Percentiles rank a stretch among this genome's conserved stretches.
phyloP scores from a whole-genome alignment of 2,888 invertebrate species.

The Nymphalis polychloros region DNA sequence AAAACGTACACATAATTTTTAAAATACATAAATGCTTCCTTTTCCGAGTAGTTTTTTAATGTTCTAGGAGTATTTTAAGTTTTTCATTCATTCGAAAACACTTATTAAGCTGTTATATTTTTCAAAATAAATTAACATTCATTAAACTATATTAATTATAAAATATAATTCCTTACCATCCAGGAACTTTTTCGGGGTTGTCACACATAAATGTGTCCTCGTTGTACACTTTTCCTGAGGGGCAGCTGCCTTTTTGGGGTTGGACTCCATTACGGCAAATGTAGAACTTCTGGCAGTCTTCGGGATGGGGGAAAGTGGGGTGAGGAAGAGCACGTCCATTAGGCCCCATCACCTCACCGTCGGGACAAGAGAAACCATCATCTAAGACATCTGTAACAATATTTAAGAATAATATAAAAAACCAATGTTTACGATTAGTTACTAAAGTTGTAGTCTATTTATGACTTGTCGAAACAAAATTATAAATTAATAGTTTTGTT shows the following conservation, averaged over 20 bases:
- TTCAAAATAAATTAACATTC: too few species aligned
- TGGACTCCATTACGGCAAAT: constrained; percentile 89
- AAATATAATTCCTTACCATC: constrained; percentile 82
- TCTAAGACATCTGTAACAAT: constrained; percentile 83
- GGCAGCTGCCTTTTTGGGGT: constrained; percentile 89
- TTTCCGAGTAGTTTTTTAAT: not conserved
- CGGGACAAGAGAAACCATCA: constrained; percentile 90
- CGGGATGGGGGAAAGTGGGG: constrained; percentile 89
- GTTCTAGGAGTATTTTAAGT: not conserved
- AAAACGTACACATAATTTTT: not conserved
- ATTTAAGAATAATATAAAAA: too few species aligned
- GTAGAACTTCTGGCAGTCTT: constrained; percentile 91
- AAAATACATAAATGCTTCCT: not conserved
- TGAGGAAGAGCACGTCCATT: constrained; percentile 87
- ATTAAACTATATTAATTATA: too few species aligned
- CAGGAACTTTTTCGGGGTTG: constrained; percentile 87
- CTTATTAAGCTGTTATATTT: too few species aligned
- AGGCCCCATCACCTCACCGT: constrained; percentile 84
- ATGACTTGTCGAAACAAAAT: too few species aligned
- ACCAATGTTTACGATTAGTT: too few species aligned
- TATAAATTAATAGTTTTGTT: too few species aligned
- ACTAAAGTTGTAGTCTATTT: too few species aligned
- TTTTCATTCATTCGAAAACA: not conserved
- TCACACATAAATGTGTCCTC: constrained; percentile 89
- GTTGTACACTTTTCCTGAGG: constrained; percentile 88